Evolutionary conservation across 1,140 invertebrate genomes (phyloP), one percentile per base, ranked within the genome.

Genomic region (Polypedilum pembai): DNA sequence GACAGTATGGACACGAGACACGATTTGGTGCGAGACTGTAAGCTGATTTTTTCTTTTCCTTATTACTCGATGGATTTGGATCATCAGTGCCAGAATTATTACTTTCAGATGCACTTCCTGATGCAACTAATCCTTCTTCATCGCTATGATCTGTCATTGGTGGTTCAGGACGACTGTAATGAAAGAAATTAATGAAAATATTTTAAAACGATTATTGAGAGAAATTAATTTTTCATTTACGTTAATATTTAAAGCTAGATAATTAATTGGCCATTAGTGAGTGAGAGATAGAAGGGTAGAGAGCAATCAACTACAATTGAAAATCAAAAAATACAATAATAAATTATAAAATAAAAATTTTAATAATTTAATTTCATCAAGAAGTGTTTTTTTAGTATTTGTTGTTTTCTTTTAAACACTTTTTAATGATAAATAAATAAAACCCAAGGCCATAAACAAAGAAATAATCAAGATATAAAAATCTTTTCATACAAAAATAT

Each of bases 21-120:
- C 95, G 87, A 80, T 98, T 96, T 1, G 95, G 95, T 0, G 95
- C 95, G 78, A 96, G 87, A 40, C 94, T 96, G 80, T 98, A 98
- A 0, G 95, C 96, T n/a, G 94, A 96, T 77, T 94, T 93, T 82
- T 95, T 95, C 84, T 95, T 95, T 77, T 81, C 87, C 74, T 77
- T 78, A 80, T 3, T 78, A 79, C 74, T 84, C 83, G 78, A 88
- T 83, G 41, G 85, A 84, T 79, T 86, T 85, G 3, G 86, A 85
- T 82, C 89, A 80, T 93, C 91, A 74, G 90, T 92, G 73, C 91
- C 91, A n/a, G 90, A 92, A 77, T 90, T 89, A 78, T 92, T 92
- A 75, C 89, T 90, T 80, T 92, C 91, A 76, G 90, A 92, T 5
- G 89, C 89, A 33, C 88, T 90, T 10, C 86, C 85, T 56, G 87